phyloP scores from a whole-genome alignment of 2,797 vertebrate genomes.

The Varecia variegata region DNA sequence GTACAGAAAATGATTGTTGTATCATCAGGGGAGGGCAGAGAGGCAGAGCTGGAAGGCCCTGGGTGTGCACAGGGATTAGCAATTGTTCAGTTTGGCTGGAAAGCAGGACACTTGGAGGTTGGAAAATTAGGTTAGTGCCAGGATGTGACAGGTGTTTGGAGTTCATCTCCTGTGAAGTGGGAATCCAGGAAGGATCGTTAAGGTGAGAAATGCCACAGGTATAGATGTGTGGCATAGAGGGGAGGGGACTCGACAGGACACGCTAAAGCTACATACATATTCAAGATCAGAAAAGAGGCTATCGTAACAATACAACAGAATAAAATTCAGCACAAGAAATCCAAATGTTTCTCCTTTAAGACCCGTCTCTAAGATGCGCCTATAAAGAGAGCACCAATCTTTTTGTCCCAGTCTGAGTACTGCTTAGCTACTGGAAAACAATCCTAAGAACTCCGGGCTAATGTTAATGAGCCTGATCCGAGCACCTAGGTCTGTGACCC shows the following conservation, averaged over 20 bases:
- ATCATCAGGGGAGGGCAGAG: background rate
- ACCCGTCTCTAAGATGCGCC: background rate
- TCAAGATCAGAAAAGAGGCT: background rate
- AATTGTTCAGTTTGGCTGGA: background rate
- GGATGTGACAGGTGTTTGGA: background rate
- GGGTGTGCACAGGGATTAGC: background rate
- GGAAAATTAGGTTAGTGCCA: background rate
- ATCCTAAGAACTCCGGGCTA: background rate
- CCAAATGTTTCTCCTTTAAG: accelerated
- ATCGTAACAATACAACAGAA: background rate
- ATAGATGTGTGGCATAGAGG: background rate
- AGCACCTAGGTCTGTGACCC: background rate
- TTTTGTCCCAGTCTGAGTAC: background rate
- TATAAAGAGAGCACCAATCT: background rate
- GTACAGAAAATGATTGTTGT: background rate
- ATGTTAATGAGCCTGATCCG: background rate
- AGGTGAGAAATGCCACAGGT: background rate
- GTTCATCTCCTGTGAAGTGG: background rate
- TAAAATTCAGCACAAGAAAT: background rate
- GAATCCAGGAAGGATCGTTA: background rate
- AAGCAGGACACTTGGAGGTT: background rate
- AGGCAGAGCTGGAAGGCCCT: background rate
- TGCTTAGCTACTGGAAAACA: background rate
- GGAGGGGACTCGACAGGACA: background rate
- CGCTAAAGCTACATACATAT: background rate